Evolutionary conservation across 2,888 invertebrate genomes (phyloP).

Genomic region (Drosophila pseudotalamancana): DNA sequence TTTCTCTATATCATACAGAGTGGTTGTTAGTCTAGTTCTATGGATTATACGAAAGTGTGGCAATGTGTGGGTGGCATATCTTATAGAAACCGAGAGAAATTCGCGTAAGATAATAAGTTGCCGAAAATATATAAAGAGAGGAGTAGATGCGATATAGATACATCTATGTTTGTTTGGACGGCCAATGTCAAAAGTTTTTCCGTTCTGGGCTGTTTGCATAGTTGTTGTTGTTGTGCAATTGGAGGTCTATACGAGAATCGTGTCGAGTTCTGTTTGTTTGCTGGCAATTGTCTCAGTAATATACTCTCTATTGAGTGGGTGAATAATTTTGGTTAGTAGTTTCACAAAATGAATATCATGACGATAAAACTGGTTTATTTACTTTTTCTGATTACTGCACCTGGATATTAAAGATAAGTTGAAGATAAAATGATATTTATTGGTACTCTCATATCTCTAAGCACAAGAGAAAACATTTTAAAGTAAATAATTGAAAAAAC

Average conservation of each 20-base stretch:
- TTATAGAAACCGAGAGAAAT: constrained; percentile 19
- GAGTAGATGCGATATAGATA: not conserved
- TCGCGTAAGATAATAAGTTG: constrained; percentile 63
- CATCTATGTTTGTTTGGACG: constrained; percentile 18
- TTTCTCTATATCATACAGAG: not conserved
- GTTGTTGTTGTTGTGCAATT: constrained; percentile 37
- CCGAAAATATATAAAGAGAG: constrained; percentile 5
- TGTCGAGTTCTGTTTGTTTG: constrained; percentile 62
- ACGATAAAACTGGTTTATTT: not conserved
- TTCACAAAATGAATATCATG: too few species aligned
- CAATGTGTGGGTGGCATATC: constrained; percentile 10
- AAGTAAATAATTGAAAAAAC: not conserved
- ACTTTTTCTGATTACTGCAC: not conserved
- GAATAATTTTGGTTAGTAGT: not conserved
- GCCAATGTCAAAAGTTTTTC: constrained; percentile 60
- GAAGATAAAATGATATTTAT: too few species aligned
- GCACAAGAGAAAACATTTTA: not conserved
- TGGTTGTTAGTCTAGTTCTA: constrained; percentile 8
- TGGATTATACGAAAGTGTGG: not conserved
- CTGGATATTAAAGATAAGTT: not conserved
- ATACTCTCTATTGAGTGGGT: too few species aligned
- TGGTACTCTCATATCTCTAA: not conserved
- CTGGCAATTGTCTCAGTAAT: constrained; percentile 33
- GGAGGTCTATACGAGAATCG: constrained; percentile 44
- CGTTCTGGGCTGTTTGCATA: constrained; percentile 29